A percentile compares a stretch with the other conserved stretches of the same genome.
Conservation (phyloP, 2,888 invertebrate genomes). For the Fissipunctia ypsillon region DNA sequence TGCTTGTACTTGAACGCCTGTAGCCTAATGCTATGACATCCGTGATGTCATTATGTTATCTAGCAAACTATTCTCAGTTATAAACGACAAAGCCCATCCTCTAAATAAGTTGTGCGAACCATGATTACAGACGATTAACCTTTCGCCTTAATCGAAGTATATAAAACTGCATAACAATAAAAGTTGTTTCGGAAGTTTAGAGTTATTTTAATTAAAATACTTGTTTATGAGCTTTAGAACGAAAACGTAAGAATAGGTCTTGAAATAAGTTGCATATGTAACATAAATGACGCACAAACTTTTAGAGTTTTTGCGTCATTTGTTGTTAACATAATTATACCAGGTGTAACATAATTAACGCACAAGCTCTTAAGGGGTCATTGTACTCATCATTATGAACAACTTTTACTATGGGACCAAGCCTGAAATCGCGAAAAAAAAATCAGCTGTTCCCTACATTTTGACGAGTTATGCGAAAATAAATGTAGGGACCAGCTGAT, state of each 20-base stretch:
- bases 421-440: too few relatives aligned
- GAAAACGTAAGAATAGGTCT: background rate
- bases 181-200: background rate
- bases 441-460: too few relatives aligned
- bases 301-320: too few relatives aligned
- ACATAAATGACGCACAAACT: too few relatives aligned
- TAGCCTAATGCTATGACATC: background rate
- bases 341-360: too few relatives aligned
- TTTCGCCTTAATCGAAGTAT: slow-evolving; percentile 1
- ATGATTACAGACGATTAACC: slow-evolving; percentile 35
- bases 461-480: too few relatives aligned
- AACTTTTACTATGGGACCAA: too few relatives aligned
- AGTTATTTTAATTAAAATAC: background rate
- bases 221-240: background rate
- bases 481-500: too few relatives aligned
- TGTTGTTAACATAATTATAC: too few relatives aligned
- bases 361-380: too few relatives aligned
- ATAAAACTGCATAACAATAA: background rate
- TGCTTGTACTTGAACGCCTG: background rate
- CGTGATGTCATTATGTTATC: slow-evolving; percentile 6
- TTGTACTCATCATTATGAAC: too few relatives aligned
- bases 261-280: background rate
- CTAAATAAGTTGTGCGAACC: background rate
- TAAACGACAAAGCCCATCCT: slow-evolving; percentile 8
- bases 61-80: background rate